Evolutionary conservation across 2,113 vertebrate genomes (phyloP), one percentile per base, ranked within the genome.

Genomic region (Nycticorax nycticorax): DNA sequence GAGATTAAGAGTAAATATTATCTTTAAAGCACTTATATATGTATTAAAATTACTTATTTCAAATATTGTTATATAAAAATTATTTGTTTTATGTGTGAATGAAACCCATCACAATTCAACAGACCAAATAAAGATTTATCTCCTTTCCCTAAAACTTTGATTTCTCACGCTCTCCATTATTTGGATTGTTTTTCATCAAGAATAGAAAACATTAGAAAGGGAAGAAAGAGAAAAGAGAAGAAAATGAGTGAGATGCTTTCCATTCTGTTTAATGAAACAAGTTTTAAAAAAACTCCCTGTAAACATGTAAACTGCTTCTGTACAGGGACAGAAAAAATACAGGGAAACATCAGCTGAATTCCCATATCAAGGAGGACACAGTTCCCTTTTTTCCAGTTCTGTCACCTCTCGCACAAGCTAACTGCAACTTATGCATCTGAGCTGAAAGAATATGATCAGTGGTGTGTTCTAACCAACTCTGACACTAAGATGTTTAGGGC

Each of bases 371-470:
- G 16, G 28, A 76, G 28, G 5, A 30, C 3, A 1, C 12, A 4
- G 71, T 95, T 91, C 47, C 2, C 3, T 72, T 28, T 59, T 87
- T 33, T 45, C n/a, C 19, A 47, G 2, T 45, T n/a, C 12, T 14
- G 3, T 48, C 88, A 71, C 53, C 27, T 95, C 60, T 59, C 75
- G 12, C 30, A 64, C 55, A 90, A 91, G 20, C 13, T 80, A 43
- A 35, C 53, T 90, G 39, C 20, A 75, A 71, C 43, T 69, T 68
- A 80, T 21, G 39, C 41, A 96, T 91, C 81, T 85, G 83, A 96
- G 77, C 64, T 80, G 89, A 96, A 97, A 81, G 52, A 62, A 95
- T 52, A 76, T 86, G 69, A 97, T 98, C 95, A 95, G 96, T 35
- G 30, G 22, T 66, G 95, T 97, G 86, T 93, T 86, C 75, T 98